Conservation (phyloP, 2,797 vertebrate species). For the Orientallactaga sibirica region DNA sequence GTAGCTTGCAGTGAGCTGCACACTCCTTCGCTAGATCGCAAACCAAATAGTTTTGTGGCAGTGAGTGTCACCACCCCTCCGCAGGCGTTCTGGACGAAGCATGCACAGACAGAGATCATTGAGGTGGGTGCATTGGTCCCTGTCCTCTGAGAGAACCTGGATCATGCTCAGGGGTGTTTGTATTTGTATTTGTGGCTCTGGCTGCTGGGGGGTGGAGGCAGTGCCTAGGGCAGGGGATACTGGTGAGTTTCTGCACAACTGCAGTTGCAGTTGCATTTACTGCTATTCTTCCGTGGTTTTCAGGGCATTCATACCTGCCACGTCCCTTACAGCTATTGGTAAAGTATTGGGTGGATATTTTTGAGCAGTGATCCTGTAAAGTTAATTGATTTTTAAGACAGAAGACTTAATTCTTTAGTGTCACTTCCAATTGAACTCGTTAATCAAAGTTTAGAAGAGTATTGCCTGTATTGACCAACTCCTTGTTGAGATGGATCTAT, state of each 20-base stretch:
- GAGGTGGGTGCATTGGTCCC: slow-evolving; percentile 91
- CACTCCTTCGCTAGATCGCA: slow-evolving; percentile 95
- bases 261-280: neutral
- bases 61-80: slow-evolving; percentile 98
- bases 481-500: neutral
- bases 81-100: slow-evolving; percentile 99
- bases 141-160: neutral
- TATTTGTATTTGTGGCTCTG: neutral
- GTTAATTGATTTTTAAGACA: neutral
- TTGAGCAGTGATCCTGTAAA: neutral
- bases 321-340: neutral
- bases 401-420: neutral
- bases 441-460: neutral
- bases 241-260: neutral
- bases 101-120: slow-evolving; percentile 98
- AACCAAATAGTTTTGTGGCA: slow-evolving; percentile 98
- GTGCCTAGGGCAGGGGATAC: too few relatives aligned
- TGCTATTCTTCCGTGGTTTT: neutral
- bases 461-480: neutral
- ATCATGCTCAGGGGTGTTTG: rapidly evolving
- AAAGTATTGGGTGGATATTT: neutral
- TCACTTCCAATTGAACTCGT: neutral
- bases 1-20: slow-evolving; percentile 96
- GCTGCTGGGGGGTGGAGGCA: too few relatives aligned
- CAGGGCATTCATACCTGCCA: neutral